These are phyloP conservation scores for Orientallactaga bullata DNA, from an alignment of 2,113 vertebrate genomes.

Conservation along the genomic window DNA sequence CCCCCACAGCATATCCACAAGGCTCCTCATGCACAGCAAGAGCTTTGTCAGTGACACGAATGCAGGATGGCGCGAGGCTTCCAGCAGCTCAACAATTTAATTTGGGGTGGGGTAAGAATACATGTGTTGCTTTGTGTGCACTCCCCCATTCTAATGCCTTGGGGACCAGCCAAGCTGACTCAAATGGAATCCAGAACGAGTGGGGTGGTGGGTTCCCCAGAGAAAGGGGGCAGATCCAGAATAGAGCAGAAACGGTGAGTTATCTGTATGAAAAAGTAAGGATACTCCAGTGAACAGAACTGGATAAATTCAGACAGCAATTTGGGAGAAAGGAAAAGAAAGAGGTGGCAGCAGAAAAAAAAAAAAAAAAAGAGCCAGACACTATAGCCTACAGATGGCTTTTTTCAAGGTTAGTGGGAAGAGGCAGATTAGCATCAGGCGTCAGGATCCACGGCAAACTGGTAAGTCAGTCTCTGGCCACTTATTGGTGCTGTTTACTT, in stretches of 20 bases:
- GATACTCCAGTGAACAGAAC: constrained; percentile 81
- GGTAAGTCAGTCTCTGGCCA: constrained; percentile 48
- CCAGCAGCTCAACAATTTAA: constrained; percentile 71
- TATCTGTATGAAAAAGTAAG: constrained; percentile 87
- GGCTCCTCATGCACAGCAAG: constrained; percentile 58
- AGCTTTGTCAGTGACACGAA: constrained; percentile 71
- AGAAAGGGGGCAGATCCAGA: constrained; percentile 81
- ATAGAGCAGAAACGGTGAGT: constrained; percentile 79
- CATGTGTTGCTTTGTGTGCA: constrained; percentile 79
- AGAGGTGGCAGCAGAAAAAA: constrained; percentile 8
- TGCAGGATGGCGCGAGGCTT: constrained; percentile 65
- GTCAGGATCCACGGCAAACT: constrained; percentile 69
- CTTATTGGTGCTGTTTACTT: constrained; percentile 79
- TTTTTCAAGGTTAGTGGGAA: constrained; percentile 77
- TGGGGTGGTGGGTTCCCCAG: constrained; percentile 75
- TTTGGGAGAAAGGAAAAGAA: constrained; percentile 34
- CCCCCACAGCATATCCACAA: not conserved
- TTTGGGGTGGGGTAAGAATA: constrained; percentile 76
- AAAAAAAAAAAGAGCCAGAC: constrained; percentile 51
- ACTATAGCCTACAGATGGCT: constrained; percentile 15
- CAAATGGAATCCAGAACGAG: constrained; percentile 78
- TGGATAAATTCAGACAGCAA: not conserved
- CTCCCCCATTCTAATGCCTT: constrained; percentile 50
- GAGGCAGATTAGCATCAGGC: constrained; percentile 68
- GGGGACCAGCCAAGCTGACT: constrained; percentile 67